Conservation (phyloP, 1,140 invertebrate species). For the Drosophila orena region DNA sequence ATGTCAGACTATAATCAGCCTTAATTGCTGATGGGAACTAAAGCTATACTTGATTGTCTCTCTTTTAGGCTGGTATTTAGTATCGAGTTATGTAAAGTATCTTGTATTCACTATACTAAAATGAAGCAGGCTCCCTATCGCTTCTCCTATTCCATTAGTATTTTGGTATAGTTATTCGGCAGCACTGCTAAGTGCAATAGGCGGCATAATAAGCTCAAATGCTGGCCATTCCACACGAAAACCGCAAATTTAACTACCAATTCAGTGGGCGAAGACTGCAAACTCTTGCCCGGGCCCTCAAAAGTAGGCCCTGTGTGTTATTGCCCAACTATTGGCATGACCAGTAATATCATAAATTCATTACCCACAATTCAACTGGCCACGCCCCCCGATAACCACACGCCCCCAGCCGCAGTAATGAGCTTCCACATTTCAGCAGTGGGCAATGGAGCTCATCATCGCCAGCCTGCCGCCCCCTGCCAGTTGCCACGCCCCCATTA, state of each 20-base stretch:
- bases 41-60: too few relatives aligned
- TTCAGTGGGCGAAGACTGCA: not conserved
- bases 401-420: constrained; percentile 32
- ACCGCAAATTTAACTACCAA: constrained; percentile 45
- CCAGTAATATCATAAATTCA: constrained; percentile 41
- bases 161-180: not conserved
- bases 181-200: constrained; percentile 3
- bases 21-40: too few relatives aligned
- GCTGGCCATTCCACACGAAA: constrained; percentile 21
- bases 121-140: too few relatives aligned
- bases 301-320: constrained; percentile 17
- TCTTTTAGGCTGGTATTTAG: too few relatives aligned
- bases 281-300: not conserved
- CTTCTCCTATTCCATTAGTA: too few relatives aligned
- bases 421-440: constrained; percentile 43
- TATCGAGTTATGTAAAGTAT: not conserved
- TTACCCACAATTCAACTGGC: constrained; percentile 22
- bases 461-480: not conserved
- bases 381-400: constrained; percentile 3
- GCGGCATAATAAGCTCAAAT: constrained; percentile 19
- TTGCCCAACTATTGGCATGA: constrained; percentile 27
- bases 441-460: constrained; percentile 1
- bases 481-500: constrained; percentile 54
- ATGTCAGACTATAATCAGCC: too few relatives aligned
- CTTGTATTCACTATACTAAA: not conserved